Conservation (phyloP, 1,140 invertebrate species). For the Hyphantria cunea region DNA sequence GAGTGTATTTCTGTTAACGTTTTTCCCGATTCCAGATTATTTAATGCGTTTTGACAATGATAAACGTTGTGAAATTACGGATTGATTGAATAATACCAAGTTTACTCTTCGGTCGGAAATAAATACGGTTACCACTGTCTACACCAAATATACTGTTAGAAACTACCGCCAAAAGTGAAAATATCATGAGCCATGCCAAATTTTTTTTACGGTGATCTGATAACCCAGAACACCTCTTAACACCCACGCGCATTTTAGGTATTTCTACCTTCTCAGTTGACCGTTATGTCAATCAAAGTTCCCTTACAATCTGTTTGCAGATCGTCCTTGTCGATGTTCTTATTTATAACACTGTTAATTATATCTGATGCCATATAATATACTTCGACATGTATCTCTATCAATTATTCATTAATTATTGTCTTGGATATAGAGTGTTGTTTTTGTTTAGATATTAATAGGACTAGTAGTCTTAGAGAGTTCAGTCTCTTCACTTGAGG, state of each 20-base stretch:
- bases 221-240: constrained; percentile 33
- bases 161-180: constrained; percentile 43
- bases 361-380: constrained; percentile 18
- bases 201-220: constrained; percentile 35
- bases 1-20: constrained; percentile 21
- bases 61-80: too few relatives aligned
- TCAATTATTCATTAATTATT: too few relatives aligned
- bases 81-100: not conserved
- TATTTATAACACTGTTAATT: constrained; percentile 56
- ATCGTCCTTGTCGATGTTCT: constrained; percentile 48
- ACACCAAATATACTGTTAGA: constrained; percentile 33
- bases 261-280: constrained; percentile 50
- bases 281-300: constrained; percentile 60
- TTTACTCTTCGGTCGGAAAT: too few relatives aligned
- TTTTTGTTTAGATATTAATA: too few relatives aligned
- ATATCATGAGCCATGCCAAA: constrained; percentile 47
- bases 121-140: constrained; percentile 1
- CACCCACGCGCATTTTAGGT: constrained; percentile 56
- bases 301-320: constrained; percentile 52
- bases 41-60: not conserved
- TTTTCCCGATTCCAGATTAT: not conserved
- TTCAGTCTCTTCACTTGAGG: too few relatives aligned
- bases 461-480: too few relatives aligned
- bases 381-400: not conserved
- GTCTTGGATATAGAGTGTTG: too few relatives aligned